Evolutionary conservation across 2,888 invertebrate species (phyloP).

Genomic region (Alviniconcha strummeri): DNA sequence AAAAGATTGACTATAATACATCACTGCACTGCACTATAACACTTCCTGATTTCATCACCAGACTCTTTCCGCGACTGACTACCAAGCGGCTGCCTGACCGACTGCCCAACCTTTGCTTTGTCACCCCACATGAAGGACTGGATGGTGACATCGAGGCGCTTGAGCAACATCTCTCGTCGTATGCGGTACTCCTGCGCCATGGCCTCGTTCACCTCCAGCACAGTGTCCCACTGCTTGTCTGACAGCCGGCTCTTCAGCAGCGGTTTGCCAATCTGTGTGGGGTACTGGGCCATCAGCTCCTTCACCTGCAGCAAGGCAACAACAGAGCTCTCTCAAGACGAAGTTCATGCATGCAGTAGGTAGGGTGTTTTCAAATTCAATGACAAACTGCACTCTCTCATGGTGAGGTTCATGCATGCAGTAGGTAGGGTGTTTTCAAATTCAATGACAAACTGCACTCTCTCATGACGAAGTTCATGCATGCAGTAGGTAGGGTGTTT

Average conservation of each 20-base stretch:
- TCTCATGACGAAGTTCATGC: too few relatives aligned
- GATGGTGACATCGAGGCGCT: constrained; percentile 94
- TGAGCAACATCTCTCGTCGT: constrained; percentile 89
- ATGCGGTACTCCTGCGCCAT: constrained; percentile 88
- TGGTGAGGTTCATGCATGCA: neutral
- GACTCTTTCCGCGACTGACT: too few relatives aligned
- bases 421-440: neutral
- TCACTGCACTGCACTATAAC: too few relatives aligned
- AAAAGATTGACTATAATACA: too few relatives aligned
- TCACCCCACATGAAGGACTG: constrained; percentile 88
- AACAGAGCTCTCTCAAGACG: neutral
- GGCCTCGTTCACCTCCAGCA: constrained; percentile 83
- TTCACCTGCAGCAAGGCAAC: constrained; percentile 54
- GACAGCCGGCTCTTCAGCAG: constrained; percentile 83
- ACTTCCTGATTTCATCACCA: too few relatives aligned
- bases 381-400: too few relatives aligned
- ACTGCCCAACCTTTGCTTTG: constrained; percentile 77
- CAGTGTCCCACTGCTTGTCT: constrained; percentile 87
- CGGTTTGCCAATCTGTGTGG: constrained; percentile 83
- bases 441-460: too few relatives aligned
- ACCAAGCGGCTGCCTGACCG: neutral
- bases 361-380: neutral
- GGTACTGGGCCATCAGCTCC: constrained; percentile 63
- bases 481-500: neutral
- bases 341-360: neutral